Conservation (phyloP, 2,888 invertebrate species). For the Trichopoda pennipes region DNA sequence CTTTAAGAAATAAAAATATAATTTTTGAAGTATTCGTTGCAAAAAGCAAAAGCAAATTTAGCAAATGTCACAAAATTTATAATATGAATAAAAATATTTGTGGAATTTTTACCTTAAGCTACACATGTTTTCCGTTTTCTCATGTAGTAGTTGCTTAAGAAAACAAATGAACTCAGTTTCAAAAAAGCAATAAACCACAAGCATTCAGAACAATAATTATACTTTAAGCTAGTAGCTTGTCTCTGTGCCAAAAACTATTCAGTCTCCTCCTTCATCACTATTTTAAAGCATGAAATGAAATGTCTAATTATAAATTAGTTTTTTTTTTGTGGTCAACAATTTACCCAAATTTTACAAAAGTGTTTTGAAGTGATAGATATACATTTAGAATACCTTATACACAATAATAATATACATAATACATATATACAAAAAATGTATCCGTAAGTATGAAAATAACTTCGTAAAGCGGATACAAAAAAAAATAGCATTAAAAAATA, state of each 20-base stretch:
- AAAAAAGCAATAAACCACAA: neutral
- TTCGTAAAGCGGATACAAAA: too few species aligned
- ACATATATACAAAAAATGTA: too few species aligned
- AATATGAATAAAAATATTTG: neutral
- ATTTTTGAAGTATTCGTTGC: neutral
- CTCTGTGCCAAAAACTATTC: constrained; percentile 10
- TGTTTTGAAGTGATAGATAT: too few species aligned
- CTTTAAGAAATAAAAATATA: neutral
- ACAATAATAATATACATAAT: too few species aligned
- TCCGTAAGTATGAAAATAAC: too few species aligned
- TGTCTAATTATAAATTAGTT: constrained; percentile 32
- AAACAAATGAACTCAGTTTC: neutral
- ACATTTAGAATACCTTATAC: too few species aligned
- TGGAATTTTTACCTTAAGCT: constrained; percentile 1
- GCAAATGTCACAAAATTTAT: constrained; percentile 15
- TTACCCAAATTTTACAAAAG: constrained; percentile 26
- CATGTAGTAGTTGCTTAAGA: neutral
- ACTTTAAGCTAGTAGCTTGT: neutral
- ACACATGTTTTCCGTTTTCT: neutral
- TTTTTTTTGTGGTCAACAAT: neutral
- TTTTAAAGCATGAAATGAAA: constrained; percentile 24
- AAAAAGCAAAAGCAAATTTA: neutral
- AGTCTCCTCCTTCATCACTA: neutral
- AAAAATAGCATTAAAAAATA: too few species aligned
- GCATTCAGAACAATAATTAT: neutral